phyloP scores from a whole-genome alignment of 2,888 invertebrate genomes.

The Oegoconia quadripuncta region DNA sequence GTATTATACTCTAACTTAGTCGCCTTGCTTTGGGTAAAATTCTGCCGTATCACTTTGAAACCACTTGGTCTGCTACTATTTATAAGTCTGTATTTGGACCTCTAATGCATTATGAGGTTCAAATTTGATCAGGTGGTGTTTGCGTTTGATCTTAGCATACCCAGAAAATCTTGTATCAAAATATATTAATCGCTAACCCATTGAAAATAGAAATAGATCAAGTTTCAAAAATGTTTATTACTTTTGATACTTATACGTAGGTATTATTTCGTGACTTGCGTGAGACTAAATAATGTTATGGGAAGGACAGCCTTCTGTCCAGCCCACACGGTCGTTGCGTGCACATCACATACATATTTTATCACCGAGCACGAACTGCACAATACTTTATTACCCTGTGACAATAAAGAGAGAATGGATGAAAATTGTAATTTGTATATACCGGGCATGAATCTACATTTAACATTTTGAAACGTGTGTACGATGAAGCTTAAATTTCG shows the following conservation, averaged over 20 bases:
- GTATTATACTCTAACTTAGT: no score
- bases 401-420: constrained; percentile 1
- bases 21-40: no score
- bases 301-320: constrained; percentile 10
- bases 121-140: no score
- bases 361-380: constrained; percentile 28
- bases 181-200: no score
- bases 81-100: no score
- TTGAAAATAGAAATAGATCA: no score
- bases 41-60: no score
- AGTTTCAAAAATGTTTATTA: constrained; percentile 7
- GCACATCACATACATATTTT: constrained; percentile 35
- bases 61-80: no score
- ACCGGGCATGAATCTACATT: constrained; percentile 1
- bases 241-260: background rate
- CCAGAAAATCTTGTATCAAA: no score
- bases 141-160: no score
- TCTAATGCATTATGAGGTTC: no score
- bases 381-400: constrained; percentile 13
- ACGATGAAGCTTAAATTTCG: no score
- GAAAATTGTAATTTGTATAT: constrained; percentile 3
- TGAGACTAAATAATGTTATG: constrained; percentile 11
- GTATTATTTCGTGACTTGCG: constrained; percentile 18
- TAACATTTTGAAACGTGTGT: constrained; percentile 1
- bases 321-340: constrained; percentile 22